Evolutionary conservation across 2,888 invertebrate species (phyloP).

Genomic region (Ditula angustiorana): DNA sequence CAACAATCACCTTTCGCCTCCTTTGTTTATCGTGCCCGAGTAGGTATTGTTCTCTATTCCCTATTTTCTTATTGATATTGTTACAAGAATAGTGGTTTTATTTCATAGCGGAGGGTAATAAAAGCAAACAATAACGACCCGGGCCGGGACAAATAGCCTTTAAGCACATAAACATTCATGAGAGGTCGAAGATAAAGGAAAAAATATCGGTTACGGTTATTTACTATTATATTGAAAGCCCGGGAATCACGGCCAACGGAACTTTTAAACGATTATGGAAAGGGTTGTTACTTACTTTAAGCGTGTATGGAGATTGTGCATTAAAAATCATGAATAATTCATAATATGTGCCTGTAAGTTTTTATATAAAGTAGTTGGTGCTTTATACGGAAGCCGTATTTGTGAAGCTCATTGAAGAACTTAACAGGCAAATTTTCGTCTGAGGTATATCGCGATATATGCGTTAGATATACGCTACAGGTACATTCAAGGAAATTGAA

Average conservation of each 20-base stretch:
- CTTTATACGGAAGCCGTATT: background rate
- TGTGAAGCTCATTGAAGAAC: too few species aligned
- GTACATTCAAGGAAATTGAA: too few species aligned
- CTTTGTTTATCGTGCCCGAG: conserved; percentile 16
- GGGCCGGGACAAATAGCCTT: conserved; percentile 53
- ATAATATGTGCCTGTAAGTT: background rate
- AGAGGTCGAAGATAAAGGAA: conserved; percentile 46
- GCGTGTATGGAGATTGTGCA: conserved; percentile 15
- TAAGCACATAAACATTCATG: conserved; percentile 62
- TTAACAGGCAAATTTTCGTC: too few species aligned
- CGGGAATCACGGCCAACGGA: conserved; percentile 29
- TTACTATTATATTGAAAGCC: conserved; percentile 28
- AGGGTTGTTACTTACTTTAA: conserved; percentile 16
- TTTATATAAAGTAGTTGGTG: background rate
- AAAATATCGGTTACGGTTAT: conserved; percentile 41
- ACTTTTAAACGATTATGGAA: conserved; percentile 35
- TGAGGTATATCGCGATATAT: too few species aligned
- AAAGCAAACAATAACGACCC: conserved; percentile 48
- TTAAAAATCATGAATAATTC: conserved; percentile 12
- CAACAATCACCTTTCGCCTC: background rate
- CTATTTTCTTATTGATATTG: conserved; percentile 50
- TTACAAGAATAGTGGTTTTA: conserved; percentile 52
- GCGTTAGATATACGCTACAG: too few species aligned
- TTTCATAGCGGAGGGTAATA: conserved; percentile 41
- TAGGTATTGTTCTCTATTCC: conserved; percentile 36